Base-by-base conservation (phyloP, 2,113 vertebrate genomes). In the Prolemur simus region DNA sequence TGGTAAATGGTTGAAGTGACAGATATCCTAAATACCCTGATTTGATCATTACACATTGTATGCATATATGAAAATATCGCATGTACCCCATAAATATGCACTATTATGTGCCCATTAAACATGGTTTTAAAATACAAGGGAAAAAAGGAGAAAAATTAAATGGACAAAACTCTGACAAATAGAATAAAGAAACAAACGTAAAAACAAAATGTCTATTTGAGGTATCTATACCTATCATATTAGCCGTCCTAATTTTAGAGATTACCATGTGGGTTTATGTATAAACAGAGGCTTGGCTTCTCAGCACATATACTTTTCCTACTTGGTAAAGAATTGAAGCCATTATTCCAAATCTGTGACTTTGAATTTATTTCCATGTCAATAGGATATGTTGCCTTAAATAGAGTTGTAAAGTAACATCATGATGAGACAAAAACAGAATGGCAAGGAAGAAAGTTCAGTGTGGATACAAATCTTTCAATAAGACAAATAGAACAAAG, bases 301-400 rank as follows among this genome's bases (percentile, higher is more conserved):
- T 93, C 47, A 81, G 58, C 42, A 60, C 77, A 76, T 80, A 81
- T 0, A 73, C 39, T 56, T 85, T 84, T 71, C 78, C 68, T 88
- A 23, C 49, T 85, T 63, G n/a, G 54, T 71, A 39, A 96, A 87
- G 32, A 78, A 81, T 68, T 8, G 3, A 37, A 56, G 21, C 49
- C 73, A 82, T 13, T 29, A 34, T 15, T 63, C 34, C 84, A 73
- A 96, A 82, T 60, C 29, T 94, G 68, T 76, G 76, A 74, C 60
- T 84, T 8, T 52, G 42, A 83, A 96, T 60, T 94, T 49, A 89
- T 87, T 83, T 85, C 87, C 63, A 49, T 63, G 66, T 74, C 52
- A 82, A 73, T 27, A 86, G 64, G 64, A 73, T 27, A 29, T 14
- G 47, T n/a, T 86, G 45, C 34, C 56, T 45, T 87, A 74, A 95